Conservation (phyloP, 2,113 vertebrate genomes). For the Ellobius talpinus region DNA sequence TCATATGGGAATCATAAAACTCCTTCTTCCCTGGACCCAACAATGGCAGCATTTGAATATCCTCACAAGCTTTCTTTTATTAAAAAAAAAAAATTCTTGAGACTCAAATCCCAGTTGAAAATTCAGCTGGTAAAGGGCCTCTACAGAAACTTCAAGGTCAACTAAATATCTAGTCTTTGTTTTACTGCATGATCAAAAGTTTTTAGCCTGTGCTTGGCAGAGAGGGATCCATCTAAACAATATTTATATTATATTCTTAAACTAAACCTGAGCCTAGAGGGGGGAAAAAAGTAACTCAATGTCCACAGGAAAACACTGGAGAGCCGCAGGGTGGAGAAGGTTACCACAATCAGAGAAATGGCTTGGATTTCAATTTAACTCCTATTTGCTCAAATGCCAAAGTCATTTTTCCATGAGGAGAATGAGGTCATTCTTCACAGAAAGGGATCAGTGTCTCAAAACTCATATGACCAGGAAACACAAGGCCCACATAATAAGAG, state of each 20-base stretch:
- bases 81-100: slow-evolving; percentile 14
- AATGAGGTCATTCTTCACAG: slow-evolving; percentile 82
- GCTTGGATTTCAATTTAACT: slow-evolving; percentile 77
- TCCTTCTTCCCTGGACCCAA: slow-evolving; percentile 7
- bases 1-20: not conserved
- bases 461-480: slow-evolving; percentile 82
- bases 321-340: slow-evolving; percentile 43
- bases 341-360: slow-evolving; percentile 53
- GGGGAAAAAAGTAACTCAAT: slow-evolving; percentile 38
- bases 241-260: slow-evolving; percentile 74
- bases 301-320: slow-evolving; percentile 40
- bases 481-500: slow-evolving; percentile 74
- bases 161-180: slow-evolving; percentile 60
- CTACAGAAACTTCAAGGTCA: slow-evolving; percentile 52
- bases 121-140: slow-evolving; percentile 38
- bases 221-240: slow-evolving; percentile 53
- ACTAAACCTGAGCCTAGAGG: slow-evolving; percentile 59
- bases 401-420: slow-evolving; percentile 79
- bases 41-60: slow-evolving; percentile 7
- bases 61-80: slow-evolving; percentile 8
- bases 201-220: slow-evolving; percentile 59
- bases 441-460: slow-evolving; percentile 81
- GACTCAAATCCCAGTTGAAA: slow-evolving; percentile 59
- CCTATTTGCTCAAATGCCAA: slow-evolving; percentile 80
- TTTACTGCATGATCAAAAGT: not conserved